Conservation (phyloP, 2,797 vertebrate genomes). For the Sitta carolinensis region DNA sequence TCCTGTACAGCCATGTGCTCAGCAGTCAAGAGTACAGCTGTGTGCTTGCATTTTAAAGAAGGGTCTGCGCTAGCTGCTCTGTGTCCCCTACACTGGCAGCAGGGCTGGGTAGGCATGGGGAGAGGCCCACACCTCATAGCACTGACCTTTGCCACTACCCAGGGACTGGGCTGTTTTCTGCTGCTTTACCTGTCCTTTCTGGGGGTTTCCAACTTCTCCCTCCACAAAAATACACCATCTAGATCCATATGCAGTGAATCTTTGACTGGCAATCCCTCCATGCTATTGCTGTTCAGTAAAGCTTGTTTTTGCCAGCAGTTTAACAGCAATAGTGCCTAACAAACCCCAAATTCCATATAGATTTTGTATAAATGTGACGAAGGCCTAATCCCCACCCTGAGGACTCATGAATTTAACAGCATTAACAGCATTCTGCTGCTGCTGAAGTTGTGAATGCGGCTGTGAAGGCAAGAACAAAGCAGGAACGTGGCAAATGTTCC, state of each 20-base stretch:
- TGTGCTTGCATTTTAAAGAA: not conserved
- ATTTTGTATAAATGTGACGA: not conserved
- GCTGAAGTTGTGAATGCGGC: not conserved
- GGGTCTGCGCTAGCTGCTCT: accelerated
- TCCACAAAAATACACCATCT: not conserved
- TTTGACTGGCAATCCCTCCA: not conserved
- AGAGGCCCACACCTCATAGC: not conserved
- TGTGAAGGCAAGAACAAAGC: not conserved
- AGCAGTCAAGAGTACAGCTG: not conserved
- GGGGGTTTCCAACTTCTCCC: not conserved
- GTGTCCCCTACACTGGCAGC: not conserved
- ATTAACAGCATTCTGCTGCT: not conserved
- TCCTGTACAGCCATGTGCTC: not conserved
- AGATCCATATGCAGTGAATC: not conserved
- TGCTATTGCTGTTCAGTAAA: not conserved
- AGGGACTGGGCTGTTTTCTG: not conserved
- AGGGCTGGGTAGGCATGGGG: not conserved
- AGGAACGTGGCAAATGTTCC: not conserved
- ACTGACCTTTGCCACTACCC: not conserved
- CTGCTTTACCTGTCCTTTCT: not conserved
- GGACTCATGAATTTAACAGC: not conserved
- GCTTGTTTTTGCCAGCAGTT: not conserved
- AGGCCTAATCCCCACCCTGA: not conserved
- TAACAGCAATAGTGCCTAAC: not conserved
- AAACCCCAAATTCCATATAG: not conserved